These are phyloP conservation scores for Trematomus loennbergii DNA, from an alignment of 2,113 vertebrate genomes.

Conservation along the genomic window DNA sequence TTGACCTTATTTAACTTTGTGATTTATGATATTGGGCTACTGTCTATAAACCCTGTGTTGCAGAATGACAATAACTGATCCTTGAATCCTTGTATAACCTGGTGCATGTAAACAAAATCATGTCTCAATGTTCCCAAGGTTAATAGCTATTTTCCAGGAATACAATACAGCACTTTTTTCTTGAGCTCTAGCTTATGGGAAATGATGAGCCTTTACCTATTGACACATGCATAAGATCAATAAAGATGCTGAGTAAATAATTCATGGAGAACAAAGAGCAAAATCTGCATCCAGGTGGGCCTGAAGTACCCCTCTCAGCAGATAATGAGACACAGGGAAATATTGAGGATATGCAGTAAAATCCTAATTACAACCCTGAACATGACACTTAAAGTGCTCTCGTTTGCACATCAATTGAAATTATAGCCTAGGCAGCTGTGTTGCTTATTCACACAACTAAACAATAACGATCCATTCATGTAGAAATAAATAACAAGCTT, in stretches of 20 bases:
- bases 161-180: constrained; percentile 46
- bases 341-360: constrained; percentile 42
- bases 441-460: constrained; percentile 34
- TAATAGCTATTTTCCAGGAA: constrained; percentile 22
- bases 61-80: too few relatives aligned
- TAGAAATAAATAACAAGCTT: background rate
- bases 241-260: constrained; percentile 73
- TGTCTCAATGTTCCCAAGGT: constrained; percentile 20
- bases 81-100: too few relatives aligned
- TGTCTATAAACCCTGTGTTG: too few relatives aligned
- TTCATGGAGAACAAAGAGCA: constrained; percentile 72
- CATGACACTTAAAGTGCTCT: constrained; percentile 27
- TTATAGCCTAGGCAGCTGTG: constrained; percentile 18
- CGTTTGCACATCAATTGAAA: constrained; percentile 29
- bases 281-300: constrained; percentile 57
- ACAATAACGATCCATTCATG: constrained; percentile 29
- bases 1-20: too few relatives aligned
- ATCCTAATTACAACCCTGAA: constrained; percentile 55
- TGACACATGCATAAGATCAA: constrained; percentile 67
- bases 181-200: constrained; percentile 63
- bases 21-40: too few relatives aligned
- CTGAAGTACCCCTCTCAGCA: constrained; percentile 64
- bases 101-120: too few relatives aligned
- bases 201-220: constrained; percentile 67
- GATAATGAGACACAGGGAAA: constrained; percentile 46